These are phyloP conservation scores for Pristionchus maxplancki DNA, from an alignment of 2,888 invertebrate species.

Conservation along the genomic window DNA sequence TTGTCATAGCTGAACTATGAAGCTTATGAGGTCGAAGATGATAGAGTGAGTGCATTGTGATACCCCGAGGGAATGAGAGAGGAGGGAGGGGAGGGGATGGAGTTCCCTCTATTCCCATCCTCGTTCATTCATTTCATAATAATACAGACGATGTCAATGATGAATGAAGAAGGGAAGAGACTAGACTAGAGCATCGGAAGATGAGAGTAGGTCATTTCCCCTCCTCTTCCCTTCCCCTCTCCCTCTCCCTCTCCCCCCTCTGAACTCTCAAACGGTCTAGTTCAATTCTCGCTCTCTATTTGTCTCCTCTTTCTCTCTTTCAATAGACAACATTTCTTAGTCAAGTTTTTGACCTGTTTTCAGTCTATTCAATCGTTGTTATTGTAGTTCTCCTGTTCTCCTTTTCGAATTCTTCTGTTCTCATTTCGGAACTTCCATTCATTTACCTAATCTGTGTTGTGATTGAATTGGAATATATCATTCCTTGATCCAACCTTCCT, in stretches of 20 bases:
- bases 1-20: not conserved
- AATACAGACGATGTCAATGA: not conserved
- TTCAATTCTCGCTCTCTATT: not conserved
- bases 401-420: not conserved
- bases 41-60: not conserved
- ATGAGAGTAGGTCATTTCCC: not conserved
- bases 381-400: not conserved
- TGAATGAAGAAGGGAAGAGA: not conserved
- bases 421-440: not conserved
- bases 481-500: not conserved
- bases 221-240: not conserved
- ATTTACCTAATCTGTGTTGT: not conserved
- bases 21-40: not conserved
- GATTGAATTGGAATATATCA: not conserved
- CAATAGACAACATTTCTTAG: not conserved
- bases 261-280: not conserved
- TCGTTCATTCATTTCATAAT: not conserved
- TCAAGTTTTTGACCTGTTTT: not conserved
- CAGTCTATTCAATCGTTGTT: not conserved
- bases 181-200: not conserved
- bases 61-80: not conserved
- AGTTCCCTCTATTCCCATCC: not conserved
- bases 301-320: not conserved
- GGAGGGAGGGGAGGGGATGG: not conserved
- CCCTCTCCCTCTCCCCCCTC: not conserved